A percentile compares a stretch with the other conserved stretches of the same genome.
Evolutionary conservation across 2,797 vertebrate genomes (phyloP).

Genomic region (Pogoniulus pusillus): DNA sequence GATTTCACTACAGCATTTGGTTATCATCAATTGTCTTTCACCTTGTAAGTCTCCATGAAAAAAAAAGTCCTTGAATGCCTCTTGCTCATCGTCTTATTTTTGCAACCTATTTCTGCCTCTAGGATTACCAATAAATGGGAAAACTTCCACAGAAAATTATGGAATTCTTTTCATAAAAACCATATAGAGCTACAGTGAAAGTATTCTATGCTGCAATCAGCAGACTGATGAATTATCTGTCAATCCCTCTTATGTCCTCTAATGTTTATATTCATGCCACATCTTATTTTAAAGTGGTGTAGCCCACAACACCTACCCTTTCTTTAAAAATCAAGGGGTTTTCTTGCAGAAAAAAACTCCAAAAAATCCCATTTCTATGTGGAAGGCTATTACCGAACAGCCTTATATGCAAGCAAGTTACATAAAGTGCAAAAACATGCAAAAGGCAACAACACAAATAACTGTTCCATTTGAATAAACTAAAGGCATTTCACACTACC

Average conservation of each 20-base stretch:
- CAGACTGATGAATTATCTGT: neutral
- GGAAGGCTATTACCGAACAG: neutral
- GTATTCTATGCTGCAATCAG: neutral
- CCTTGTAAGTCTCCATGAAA: neutral
- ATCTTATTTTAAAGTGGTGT: neutral
- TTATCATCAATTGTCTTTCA: neutral
- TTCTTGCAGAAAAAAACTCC: neutral
- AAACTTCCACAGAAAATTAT: neutral
- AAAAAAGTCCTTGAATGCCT: neutral
- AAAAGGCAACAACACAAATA: neutral
- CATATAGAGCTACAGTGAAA: neutral
- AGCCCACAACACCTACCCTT: neutral
- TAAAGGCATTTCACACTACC: too few relatives aligned
- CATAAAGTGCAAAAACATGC: neutral
- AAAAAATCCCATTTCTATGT: neutral
- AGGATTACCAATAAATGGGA: neutral
- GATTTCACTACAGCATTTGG: neutral
- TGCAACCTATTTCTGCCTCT: neutral
- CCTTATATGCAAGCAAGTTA: neutral
- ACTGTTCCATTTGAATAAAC: neutral
- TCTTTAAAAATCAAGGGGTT: neutral
- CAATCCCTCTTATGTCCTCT: neutral
- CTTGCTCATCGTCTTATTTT: too few relatives aligned
- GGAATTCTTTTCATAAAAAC: neutral
- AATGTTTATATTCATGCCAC: neutral